These are phyloP conservation scores for Phoeniculus purpureus DNA, from an alignment of 2,797 vertebrate genomes.

Conservation along the genomic window DNA sequence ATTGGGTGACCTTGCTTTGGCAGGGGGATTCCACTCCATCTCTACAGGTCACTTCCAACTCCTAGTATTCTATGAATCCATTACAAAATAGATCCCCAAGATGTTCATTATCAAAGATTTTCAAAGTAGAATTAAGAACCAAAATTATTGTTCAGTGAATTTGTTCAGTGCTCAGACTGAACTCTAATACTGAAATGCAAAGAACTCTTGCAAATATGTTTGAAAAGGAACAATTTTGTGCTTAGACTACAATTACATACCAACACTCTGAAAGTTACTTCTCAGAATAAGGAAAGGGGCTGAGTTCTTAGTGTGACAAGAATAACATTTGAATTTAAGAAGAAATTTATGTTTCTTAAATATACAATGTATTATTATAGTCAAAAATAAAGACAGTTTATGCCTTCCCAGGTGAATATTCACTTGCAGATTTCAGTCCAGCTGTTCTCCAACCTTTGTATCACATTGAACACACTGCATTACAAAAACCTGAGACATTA, in stretches of 20 bases:
- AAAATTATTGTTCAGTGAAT: not conserved
- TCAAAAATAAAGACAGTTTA: not conserved
- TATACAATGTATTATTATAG: not conserved
- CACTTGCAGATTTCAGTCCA: not conserved
- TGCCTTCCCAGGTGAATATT: not conserved
- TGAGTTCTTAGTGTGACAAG: not conserved
- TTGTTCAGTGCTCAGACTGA: not conserved
- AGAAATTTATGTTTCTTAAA: not conserved
- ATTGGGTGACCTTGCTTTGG: too few species aligned
- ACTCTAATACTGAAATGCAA: not conserved
- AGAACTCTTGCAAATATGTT: not conserved
- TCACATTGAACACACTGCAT: not conserved
- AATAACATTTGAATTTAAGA: not conserved
- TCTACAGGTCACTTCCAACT: too few species aligned
- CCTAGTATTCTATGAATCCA: not conserved
- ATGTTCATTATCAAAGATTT: not conserved
- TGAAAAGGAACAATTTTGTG: not conserved
- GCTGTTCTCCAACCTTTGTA: not conserved
- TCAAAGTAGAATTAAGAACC: not conserved
- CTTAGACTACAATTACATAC: not conserved
- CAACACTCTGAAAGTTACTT: not conserved
- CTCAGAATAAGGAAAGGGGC: not conserved
- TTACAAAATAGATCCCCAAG: not conserved
- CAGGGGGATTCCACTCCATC: too few species aligned
- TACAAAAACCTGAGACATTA: too few species aligned